phyloP scores from a whole-genome alignment of 2,888 invertebrate genomes.

The Campoplex nolae region DNA sequence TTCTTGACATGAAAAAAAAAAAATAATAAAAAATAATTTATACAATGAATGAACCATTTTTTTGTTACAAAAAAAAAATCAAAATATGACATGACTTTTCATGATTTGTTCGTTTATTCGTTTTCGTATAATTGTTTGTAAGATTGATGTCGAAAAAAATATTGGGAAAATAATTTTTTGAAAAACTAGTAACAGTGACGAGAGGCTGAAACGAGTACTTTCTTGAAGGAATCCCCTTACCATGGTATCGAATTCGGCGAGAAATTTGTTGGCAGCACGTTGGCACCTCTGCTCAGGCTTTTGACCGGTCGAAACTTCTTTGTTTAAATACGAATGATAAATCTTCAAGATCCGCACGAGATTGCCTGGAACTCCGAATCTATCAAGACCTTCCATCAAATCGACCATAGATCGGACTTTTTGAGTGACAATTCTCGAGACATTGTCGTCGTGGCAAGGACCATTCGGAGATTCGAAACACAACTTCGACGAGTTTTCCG shows the following conservation, averaged over 20 bases:
- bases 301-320: conserved; percentile 57
- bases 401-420: conserved; percentile 71
- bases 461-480: conserved; percentile 68
- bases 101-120: no score
- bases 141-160: no score
- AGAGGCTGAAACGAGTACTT: conserved; percentile 6
- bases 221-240: conserved; percentile 50
- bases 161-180: no score
- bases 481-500: conserved; percentile 52
- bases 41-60: conserved; percentile 1
- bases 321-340: conserved; percentile 75
- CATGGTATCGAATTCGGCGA: conserved; percentile 72
- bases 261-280: conserved; percentile 72
- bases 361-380: conserved; percentile 75
- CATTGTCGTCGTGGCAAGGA: conserved; percentile 74
- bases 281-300: conserved; percentile 56
- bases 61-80: not conserved
- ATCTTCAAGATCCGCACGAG: conserved; percentile 76
- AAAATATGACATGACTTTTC: no score
- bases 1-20: conserved; percentile 62
- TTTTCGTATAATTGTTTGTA: no score
- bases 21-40: not conserved
- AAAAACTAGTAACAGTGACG: no score
- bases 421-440: conserved; percentile 69
- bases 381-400: conserved; percentile 76